Evolutionary conservation across 2,113 vertebrate genomes (phyloP).

Genomic region (Hyperoodon ampullatus): DNA sequence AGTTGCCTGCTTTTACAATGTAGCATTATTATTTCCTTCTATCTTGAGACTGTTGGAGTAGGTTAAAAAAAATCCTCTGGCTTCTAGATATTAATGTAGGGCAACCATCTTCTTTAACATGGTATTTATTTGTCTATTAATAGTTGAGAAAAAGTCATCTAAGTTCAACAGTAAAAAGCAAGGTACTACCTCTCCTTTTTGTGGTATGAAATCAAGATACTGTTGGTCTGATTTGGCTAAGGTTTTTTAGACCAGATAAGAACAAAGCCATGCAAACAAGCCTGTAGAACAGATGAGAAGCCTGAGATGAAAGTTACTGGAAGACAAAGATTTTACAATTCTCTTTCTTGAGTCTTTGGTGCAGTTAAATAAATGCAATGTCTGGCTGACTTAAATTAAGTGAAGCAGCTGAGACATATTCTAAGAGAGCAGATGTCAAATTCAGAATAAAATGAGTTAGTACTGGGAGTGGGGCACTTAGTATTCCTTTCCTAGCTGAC

Average conservation of each 20-base stretch:
- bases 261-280: slow-evolving; percentile 15
- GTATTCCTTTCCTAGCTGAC: background rate
- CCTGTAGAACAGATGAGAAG: slow-evolving; percentile 42
- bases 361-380: slow-evolving; percentile 51
- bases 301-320: slow-evolving; percentile 31
- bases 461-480: background rate
- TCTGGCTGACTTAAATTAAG: slow-evolving; percentile 29
- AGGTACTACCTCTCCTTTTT: background rate
- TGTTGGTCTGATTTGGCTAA: slow-evolving; percentile 11
- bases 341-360: background rate
- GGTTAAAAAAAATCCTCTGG: slow-evolving; percentile 16
- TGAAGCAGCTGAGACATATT: background rate
- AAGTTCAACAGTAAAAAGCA: background rate
- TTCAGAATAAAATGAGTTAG: slow-evolving; percentile 27
- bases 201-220: slow-evolving; percentile 42
- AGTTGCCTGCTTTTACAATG: slow-evolving; percentile 48
- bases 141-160: slow-evolving; percentile 42
- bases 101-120: slow-evolving; percentile 36
- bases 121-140: slow-evolving; percentile 32
- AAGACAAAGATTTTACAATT: slow-evolving; percentile 42
- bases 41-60: slow-evolving; percentile 32
- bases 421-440: slow-evolving; percentile 20
- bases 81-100: slow-evolving; percentile 32
- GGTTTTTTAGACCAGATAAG: slow-evolving; percentile 22
- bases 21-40: slow-evolving; percentile 45